A percentile compares a stretch with the other conserved stretches of the same genome.
These are phyloP conservation scores for Drosophila koepferae DNA, from an alignment of 2,888 invertebrate species.

Conservation along the genomic window DNA sequence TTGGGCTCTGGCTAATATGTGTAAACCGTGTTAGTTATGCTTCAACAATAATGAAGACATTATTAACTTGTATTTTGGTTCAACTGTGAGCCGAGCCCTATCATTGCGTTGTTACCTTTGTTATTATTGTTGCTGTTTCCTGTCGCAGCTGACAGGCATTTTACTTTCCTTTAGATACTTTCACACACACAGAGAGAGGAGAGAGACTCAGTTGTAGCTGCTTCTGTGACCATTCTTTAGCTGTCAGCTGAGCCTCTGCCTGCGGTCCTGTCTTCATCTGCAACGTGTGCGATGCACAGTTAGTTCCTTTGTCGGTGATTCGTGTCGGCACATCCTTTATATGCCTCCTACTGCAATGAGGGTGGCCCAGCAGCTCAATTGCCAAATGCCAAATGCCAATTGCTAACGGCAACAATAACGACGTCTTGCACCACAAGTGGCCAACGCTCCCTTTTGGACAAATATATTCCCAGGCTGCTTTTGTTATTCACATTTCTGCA, in stretches of 20 bases:
- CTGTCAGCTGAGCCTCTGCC: conserved; percentile 69
- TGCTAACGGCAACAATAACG: conserved; percentile 59
- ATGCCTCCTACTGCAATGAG: conserved; percentile 49
- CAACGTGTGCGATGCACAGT: conserved; percentile 79
- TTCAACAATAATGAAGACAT: conserved; percentile 84
- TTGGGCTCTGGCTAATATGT: conserved; percentile 78
- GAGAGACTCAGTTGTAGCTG: conserved; percentile 36
- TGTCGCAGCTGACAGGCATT: conserved; percentile 80
- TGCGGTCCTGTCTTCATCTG: conserved; percentile 64
- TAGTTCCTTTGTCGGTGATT: conserved; percentile 77
- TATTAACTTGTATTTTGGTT: conserved; percentile 82
- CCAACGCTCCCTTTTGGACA: not conserved
- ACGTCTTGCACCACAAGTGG: conserved; percentile 74
- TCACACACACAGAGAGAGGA: conserved; percentile 55
- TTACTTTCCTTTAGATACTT: conserved; percentile 60
- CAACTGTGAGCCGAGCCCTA: conserved; percentile 50
- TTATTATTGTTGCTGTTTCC: conserved; percentile 50
- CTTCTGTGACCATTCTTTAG: conserved; percentile 70
- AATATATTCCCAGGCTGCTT: conserved; percentile 13
- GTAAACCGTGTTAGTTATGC: conserved; percentile 84
- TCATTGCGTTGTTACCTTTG: conserved; percentile 32
- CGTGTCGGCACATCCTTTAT: conserved; percentile 74
- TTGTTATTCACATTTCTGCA: conserved; percentile 18
- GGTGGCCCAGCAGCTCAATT: conserved; percentile 56
- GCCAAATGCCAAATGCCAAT: conserved; percentile 42